Conservation (phyloP, 92 coral and sea anemone species). For the Zoanthus sociatus region DNA sequence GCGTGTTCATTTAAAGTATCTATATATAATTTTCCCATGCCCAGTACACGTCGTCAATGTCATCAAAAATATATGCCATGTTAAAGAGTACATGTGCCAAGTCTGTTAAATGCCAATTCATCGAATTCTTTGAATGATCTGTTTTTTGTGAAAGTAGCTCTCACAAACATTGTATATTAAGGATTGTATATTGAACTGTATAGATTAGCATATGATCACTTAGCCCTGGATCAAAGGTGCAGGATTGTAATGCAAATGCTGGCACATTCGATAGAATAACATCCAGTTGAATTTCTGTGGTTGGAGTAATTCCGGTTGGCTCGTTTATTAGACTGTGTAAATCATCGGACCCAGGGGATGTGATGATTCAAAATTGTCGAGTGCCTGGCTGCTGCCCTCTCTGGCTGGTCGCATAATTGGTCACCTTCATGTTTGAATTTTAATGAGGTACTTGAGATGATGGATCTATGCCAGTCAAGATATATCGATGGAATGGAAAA, state of each 20-base stretch:
- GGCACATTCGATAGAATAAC: too few relatives aligned
- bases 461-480: too few relatives aligned
- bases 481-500: too few relatives aligned
- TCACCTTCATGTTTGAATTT: too few relatives aligned
- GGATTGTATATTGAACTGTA: slow-evolving; percentile 44
- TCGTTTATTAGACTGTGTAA: neutral
- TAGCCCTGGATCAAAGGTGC: slow-evolving; percentile 38
- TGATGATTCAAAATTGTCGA: too few relatives aligned
- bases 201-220: slow-evolving; percentile 46
- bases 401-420: too few relatives aligned
- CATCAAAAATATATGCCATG: neutral
- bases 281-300: neutral
- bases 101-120: neutral
- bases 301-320: slow-evolving; percentile 4
- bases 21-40: too few relatives aligned
- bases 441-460: too few relatives aligned
- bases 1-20: too few relatives aligned
- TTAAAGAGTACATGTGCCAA: neutral
- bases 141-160: neutral
- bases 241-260: neutral
- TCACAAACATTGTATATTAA: neutral
- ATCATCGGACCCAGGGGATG: too few relatives aligned
- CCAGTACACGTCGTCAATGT: too few relatives aligned
- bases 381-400: too few relatives aligned
- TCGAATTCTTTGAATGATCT: neutral